Base-by-base conservation (phyloP, 1,140 invertebrate species). In the Harpegnathos saltator region DNA sequence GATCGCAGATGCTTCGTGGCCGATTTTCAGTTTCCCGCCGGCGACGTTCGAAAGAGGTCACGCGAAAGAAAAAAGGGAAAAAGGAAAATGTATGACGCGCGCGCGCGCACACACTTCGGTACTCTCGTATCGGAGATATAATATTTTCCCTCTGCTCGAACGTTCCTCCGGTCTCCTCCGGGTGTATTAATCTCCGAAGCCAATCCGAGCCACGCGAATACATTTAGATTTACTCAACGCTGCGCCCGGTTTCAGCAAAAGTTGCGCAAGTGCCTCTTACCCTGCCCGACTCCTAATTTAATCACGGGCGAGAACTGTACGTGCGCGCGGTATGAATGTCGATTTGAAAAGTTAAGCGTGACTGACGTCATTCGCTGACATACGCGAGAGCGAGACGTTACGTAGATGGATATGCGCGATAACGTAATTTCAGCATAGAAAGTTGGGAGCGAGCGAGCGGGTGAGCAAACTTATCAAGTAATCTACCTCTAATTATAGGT, bases 291-390 rank as follows among this genome's bases (percentile, higher is more conserved):
- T 24, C n/a, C 26, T 54, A 77, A 77, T 77, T 77, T 68, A 77
- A 77, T 77, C 66, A 66, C 48, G 12, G 68, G 17, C 44, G 9
- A 52, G 65, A 65, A 54, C 74, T 5, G 15, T 54, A 66, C 19
- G 59, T 14, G 61, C 38, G 4, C 19, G 14, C 38, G 19, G 19
- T 38, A 66, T 50, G 19, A 77, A 54, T 29, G 62, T 54, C 48
- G 50, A 77, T 68, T 77, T 48, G 62, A 52, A 54, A 77, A 77
- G 26, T 77, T 77, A 66, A 77, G 50, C 22, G 38, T 48, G 17
- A 50, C 48, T 33, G 44, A 54, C 33, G 24, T 54, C 15, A 26
- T 33, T 17, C 17, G 5, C 7, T 9, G 26, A 77, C 29, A 24
- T 65, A 63, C 33, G 26, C 19, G 61, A 38, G 7, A 22, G 24